These are phyloP conservation scores for Sciurus carolinensis DNA, from an alignment of 2,797 vertebrate genomes.

Conservation along the genomic window DNA sequence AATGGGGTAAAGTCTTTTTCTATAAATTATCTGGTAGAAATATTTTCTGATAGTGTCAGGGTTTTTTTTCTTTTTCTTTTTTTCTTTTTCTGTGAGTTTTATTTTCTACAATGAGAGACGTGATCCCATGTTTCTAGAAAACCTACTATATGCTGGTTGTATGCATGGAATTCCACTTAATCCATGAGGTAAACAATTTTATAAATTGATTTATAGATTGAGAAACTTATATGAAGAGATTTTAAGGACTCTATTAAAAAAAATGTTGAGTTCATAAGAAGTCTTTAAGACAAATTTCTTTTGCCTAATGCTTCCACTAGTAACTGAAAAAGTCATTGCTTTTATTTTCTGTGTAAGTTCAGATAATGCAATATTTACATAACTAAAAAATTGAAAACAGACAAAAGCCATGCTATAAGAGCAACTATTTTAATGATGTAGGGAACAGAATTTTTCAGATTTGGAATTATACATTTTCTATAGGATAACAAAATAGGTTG, in stretches of 20 bases:
- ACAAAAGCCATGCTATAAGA: not conserved
- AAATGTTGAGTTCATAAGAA: not conserved
- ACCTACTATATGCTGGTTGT: no score
- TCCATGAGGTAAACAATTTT: not conserved
- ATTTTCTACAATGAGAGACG: no score
- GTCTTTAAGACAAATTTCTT: not conserved
- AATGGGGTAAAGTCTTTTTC: not conserved
- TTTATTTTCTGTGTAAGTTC: not conserved
- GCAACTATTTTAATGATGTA: no score
- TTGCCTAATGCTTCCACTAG: not conserved
- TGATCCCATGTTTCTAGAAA: not conserved
- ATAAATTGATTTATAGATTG: not conserved
- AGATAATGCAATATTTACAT: not conserved
- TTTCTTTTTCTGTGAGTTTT: no score
- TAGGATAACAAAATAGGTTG: not conserved
- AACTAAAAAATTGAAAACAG: not conserved
- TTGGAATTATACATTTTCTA: not conserved
- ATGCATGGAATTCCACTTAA: not conserved
- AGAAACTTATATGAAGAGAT: not conserved
- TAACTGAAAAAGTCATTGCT: not conserved
- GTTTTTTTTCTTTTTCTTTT: no score
- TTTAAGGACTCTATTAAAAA: not conserved
- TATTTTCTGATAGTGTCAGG: not conserved
- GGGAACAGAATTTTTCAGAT: not conserved
- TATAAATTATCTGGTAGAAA: not conserved